Evolutionary conservation across 2,888 invertebrate species (phyloP), one percentile per base, ranked within the genome.

Genomic region (Cheilosia urbana): DNA sequence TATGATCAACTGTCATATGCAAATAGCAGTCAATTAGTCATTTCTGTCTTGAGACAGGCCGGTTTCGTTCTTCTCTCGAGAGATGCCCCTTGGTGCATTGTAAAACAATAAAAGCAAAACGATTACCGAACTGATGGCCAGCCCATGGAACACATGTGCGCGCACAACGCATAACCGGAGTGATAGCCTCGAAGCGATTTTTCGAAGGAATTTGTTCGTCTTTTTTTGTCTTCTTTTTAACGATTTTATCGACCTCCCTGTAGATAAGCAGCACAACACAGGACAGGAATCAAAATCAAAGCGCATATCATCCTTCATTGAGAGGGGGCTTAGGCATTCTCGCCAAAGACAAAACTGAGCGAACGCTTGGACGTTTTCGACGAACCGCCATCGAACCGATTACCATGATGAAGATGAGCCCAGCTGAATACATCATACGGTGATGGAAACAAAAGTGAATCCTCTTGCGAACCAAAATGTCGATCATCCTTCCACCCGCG

Each of bases 1-100:
- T 78, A 81, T 81, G 85, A 85, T 80, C 85, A 81, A 85, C 85
- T 85, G 85, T 85, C 85, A 85, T 85, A 85, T 85, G 85, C 80
- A 85, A 85, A 85, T 85, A 77, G 85, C 81, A 85, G 85, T 81
- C 85, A 85, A 85, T 85, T 85, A 85, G 85, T 85, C 85, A 85
- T 85, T 81, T 81, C 79, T 66, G 71, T 58, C 69, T 65, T 45
- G 69, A 75, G 80, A 80, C 84, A 65, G 79, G 42, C 75, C 80
- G 58, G 76, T 63, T 76, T 40, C 73, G 21, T 63, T 68, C 34
- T 17, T 58, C 51, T 45, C 34, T 57, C 47, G 42, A 40, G 30
- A 40, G 45, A 62, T 55, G 57, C 66, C 27, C 49, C 21, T 21
- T 40, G 58, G 58, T 66, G 58, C 60, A 82, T 82, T 77, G 82